Evolutionary conservation across 1,140 invertebrate species (phyloP).

Genomic region (Tetramorium simillimum): DNA sequence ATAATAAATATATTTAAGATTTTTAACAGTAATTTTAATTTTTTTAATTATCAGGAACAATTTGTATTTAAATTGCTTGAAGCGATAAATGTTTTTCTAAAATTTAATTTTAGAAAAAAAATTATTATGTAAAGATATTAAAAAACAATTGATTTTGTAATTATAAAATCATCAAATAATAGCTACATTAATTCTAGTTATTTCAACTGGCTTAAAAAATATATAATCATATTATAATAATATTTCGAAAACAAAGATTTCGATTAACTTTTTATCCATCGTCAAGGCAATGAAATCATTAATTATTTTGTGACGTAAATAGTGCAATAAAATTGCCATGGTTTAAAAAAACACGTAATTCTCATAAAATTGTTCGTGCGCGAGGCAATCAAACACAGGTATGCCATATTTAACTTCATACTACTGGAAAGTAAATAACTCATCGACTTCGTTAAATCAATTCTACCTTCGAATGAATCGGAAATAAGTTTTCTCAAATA

Average conservation of each 20-base stretch:
- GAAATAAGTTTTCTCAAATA: constrained; percentile 31
- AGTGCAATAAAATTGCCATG: neutral
- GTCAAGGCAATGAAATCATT: neutral
- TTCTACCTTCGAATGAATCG: constrained; percentile 12
- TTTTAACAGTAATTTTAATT: neutral
- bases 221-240: neutral
- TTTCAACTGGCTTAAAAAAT: neutral
- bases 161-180: neutral
- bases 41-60: neutral
- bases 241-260: neutral
- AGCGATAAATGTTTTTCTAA: neutral
- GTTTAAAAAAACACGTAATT: constrained; percentile 21
- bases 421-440: constrained; percentile 25
- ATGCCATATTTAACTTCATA: constrained; percentile 23
- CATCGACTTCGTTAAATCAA: constrained; percentile 12
- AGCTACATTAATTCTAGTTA: neutral
- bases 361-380: constrained; percentile 6
- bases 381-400: neutral
- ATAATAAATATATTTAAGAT: neutral
- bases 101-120: neutral
- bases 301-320: constrained; percentile 14
- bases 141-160: neutral
- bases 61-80: neutral
- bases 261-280: neutral
- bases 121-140: neutral